Evolutionary conservation across 30 jellyfish, hydroid and myxozoan species (phyloP).

Genomic region (Aurelia sp.): DNA sequence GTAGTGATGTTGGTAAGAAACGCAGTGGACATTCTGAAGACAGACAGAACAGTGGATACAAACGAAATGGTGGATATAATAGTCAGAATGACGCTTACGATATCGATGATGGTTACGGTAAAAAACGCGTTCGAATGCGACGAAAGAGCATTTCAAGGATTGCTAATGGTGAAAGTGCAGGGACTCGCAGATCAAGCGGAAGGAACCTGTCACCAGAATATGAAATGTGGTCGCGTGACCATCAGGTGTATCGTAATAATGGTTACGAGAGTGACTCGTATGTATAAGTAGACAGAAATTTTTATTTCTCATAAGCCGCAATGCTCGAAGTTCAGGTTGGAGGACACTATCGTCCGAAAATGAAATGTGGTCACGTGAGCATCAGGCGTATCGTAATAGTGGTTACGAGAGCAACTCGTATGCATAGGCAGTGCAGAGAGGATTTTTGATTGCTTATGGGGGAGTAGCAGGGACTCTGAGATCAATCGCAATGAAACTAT

Average conservation of each 20-base stretch:
- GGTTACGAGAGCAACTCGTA: conserved; percentile 51
- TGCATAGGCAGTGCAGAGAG: no score
- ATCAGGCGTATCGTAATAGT: not conserved
- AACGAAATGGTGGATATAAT: not conserved
- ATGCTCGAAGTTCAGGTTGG: not conserved
- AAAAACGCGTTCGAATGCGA: not conserved
- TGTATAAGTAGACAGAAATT: not conserved
- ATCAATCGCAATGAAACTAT: not conserved
- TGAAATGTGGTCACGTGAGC: conserved; percentile 63
- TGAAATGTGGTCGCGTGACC: conserved; percentile 63
- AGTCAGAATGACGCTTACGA: not conserved
- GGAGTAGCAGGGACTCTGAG: not conserved
- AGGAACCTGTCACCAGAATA: not conserved
- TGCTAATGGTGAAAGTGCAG: not conserved
- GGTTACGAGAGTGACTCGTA: conserved; percentile 53
- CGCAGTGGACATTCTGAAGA: not conserved
- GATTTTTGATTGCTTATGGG: not conserved
- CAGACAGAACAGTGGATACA: not conserved
- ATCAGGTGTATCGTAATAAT: not conserved
- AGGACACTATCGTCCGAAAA: not conserved
- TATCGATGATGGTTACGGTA: not conserved
- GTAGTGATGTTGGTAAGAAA: not conserved
- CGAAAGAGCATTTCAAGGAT: conserved; percentile 19
- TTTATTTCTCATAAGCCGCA: not conserved
- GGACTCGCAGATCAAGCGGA: not conserved